Percentiles rank a stretch among this genome's conserved stretches.
Evolutionary conservation across 2,888 invertebrate genomes (phyloP).

Genomic region (Cynaeus angustus): DNA sequence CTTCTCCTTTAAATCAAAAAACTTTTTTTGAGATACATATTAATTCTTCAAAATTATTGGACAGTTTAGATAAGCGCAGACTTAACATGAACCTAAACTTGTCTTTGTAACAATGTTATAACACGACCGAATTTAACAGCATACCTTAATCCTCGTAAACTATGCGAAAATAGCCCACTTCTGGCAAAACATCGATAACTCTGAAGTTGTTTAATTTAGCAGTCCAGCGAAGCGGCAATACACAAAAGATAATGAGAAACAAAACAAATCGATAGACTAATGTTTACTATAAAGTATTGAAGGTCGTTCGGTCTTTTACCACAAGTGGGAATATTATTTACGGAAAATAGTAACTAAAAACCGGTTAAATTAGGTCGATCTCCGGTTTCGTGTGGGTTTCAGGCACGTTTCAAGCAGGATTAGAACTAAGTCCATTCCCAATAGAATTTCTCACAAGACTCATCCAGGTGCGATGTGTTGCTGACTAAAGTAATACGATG

Average conservation of each 20-base stretch:
- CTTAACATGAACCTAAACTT: too few species aligned
- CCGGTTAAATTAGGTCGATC: slow-evolving; percentile 47
- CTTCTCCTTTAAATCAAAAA: too few species aligned
- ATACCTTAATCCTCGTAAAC: not conserved
- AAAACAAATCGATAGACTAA: not conserved
- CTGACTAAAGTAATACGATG: slow-evolving; percentile 40
- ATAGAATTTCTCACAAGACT: slow-evolving; percentile 47
- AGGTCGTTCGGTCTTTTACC: not conserved
- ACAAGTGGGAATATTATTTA: not conserved
- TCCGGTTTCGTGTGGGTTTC: slow-evolving; percentile 42
- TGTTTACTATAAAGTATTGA: too few species aligned
- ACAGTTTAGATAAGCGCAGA: too few species aligned
- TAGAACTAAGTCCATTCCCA: slow-evolving; percentile 41
- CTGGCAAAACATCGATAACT: slow-evolving; percentile 12
- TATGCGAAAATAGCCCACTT: slow-evolving; percentile 9
- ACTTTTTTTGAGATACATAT: too few species aligned
- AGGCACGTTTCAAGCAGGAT: slow-evolving; percentile 50
- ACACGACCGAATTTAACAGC: too few species aligned
- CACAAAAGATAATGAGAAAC: slow-evolving; percentile 28
- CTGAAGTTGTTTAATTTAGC: slow-evolving; percentile 38
- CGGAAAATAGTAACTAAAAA: slow-evolving; percentile 35
- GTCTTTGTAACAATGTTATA: too few species aligned
- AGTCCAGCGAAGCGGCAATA: slow-evolving; percentile 31
- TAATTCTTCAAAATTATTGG: too few species aligned
- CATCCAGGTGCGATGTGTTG: slow-evolving; percentile 41